Evolutionary conservation across 2,113 vertebrate species (phyloP).

Genomic region (Peromyscus californicus): DNA sequence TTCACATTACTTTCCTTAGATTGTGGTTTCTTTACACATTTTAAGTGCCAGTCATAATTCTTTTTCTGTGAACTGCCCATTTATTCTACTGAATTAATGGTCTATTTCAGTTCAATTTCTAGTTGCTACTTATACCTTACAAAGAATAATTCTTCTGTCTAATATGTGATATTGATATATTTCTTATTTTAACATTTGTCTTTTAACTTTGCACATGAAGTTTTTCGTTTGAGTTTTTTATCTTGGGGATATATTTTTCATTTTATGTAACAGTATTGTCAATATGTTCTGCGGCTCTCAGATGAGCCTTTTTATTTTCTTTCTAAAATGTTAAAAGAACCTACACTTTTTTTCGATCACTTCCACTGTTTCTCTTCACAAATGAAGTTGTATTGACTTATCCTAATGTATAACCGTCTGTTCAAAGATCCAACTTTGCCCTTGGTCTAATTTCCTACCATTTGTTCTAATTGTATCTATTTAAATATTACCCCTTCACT

Average conservation of each 20-base stretch:
- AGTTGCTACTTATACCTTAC: slow-evolving; percentile 21
- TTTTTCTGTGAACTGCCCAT: slow-evolving; percentile 42
- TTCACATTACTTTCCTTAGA: neutral
- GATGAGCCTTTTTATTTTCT: neutral
- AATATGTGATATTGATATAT: neutral
- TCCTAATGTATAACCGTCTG: neutral
- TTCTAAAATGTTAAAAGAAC: neutral
- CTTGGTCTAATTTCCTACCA: neutral
- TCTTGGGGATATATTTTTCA: slow-evolving; percentile 29
- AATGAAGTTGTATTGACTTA: neutral
- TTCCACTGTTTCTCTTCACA: neutral
- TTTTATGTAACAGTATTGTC: neutral
- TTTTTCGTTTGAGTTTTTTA: slow-evolving; percentile 16
- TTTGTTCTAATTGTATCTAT: slow-evolving; percentile 3
- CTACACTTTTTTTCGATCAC: neutral
- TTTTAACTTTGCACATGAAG: slow-evolving; percentile 5
- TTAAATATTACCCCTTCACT: neutral
- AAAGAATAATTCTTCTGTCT: neutral
- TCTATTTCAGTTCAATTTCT: slow-evolving; percentile 32
- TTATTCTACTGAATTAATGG: neutral
- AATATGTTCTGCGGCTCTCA: neutral
- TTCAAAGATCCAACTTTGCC: neutral
- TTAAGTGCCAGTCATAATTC: slow-evolving; percentile 17
- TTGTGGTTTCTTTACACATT: slow-evolving; percentile 24
- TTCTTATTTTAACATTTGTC: neutral